Conservation (phyloP, 1,140 invertebrate genomes). For the Leptonema lineaticorne region DNA sequence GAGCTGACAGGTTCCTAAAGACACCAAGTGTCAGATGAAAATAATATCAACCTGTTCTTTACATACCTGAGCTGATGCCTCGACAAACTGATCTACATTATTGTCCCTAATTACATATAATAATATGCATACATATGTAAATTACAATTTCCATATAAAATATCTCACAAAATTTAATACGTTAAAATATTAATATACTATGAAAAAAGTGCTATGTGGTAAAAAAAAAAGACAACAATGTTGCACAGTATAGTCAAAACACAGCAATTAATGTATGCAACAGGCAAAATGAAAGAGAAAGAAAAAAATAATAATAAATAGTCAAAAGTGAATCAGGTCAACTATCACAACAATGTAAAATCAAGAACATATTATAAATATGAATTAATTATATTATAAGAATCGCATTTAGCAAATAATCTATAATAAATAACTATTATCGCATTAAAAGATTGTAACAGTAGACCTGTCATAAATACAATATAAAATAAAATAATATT, state of each 20-base stretch:
- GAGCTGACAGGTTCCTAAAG: conserved; percentile 34
- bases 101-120: conserved; percentile 29
- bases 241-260: conserved; percentile 41
- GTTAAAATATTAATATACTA: conserved; percentile 2
- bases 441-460: not conserved
- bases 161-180: not conserved
- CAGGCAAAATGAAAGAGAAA: conserved; percentile 36
- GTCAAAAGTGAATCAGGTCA: not conserved
- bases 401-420: not conserved
- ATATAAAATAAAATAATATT: conserved; percentile 34
- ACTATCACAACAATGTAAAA: not conserved
- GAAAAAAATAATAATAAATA: conserved; percentile 24
- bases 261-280: conserved; percentile 39
- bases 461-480: not conserved
- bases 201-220: conserved; percentile 38
- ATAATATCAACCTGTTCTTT: conserved; percentile 24
- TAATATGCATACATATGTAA: not conserved
- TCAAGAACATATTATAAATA: not conserved
- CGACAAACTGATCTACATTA: conserved; percentile 40
- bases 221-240: conserved; percentile 42
- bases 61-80: conserved; percentile 28
- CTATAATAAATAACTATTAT: not conserved
- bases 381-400: not conserved
- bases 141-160: not conserved
- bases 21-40: conserved; percentile 37